Percentiles rank a stretch among this genome's conserved stretches.
These are phyloP conservation scores for Thalassoma bifasciatum DNA, from an alignment of 2,113 vertebrate genomes.

Conservation along the genomic window DNA sequence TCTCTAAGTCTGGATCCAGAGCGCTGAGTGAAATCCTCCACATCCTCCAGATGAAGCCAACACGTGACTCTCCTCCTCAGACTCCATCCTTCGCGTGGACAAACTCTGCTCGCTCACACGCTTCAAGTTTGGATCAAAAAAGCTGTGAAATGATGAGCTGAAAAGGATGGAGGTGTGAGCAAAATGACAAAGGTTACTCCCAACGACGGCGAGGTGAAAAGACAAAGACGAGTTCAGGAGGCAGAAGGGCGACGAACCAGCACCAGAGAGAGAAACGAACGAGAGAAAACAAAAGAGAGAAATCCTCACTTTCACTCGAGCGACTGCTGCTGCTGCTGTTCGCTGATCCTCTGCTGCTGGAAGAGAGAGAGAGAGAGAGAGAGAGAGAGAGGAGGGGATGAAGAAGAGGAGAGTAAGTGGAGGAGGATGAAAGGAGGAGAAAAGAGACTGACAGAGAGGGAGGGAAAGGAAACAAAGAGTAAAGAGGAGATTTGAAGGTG, in stretches of 20 bases:
- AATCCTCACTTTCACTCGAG: constrained; percentile 56
- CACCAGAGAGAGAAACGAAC: not conserved
- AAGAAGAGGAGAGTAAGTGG: not conserved
- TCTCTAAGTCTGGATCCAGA: constrained; percentile 15
- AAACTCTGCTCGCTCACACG: not conserved
- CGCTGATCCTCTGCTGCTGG: constrained; percentile 28
- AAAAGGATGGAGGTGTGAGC: constrained; percentile 5
- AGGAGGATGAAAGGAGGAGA: not conserved
- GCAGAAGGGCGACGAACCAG: not conserved
- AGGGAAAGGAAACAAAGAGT: not conserved
- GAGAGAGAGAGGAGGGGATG: not conserved
- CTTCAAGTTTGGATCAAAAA: constrained; percentile 14
- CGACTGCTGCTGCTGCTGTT: constrained; percentile 52
- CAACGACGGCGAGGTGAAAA: not conserved
- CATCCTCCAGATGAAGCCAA: not conserved
- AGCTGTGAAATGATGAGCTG: constrained; percentile 12
- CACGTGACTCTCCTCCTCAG: not conserved
- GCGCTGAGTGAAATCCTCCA: not conserved
- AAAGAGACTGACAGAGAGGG: not conserved
- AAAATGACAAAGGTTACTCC: constrained; percentile 6
- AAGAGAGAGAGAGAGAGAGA: not conserved
- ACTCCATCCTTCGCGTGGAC: not conserved
- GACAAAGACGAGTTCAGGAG: not conserved
- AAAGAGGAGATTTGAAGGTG: not conserved
- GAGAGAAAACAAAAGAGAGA: constrained; percentile 8